Conservation (phyloP, 2,888 invertebrate species). For the Drosophila pseudotalamancana region DNA sequence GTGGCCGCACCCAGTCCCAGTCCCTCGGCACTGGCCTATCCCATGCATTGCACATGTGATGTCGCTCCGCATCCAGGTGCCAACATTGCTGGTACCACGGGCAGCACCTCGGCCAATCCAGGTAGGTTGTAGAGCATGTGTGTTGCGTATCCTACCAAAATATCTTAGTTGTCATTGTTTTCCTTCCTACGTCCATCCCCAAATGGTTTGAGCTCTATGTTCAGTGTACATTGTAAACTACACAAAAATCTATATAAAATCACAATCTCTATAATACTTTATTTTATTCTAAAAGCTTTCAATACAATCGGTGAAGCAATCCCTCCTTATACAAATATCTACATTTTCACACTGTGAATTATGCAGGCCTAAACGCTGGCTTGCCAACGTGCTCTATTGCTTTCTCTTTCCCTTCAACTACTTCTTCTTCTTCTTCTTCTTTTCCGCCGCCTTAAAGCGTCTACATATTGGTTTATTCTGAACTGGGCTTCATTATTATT, state of each 20-base stretch:
- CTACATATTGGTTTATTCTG: too few relatives aligned
- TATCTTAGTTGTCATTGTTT: constrained; percentile 29
- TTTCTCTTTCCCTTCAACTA: constrained; percentile 17
- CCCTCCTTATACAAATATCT: not conserved
- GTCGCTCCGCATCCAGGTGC: constrained; percentile 70
- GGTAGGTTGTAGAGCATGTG: constrained; percentile 85
- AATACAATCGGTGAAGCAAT: not conserved
- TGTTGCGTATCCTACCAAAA: constrained; percentile 34
- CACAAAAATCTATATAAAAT: constrained; percentile 18
- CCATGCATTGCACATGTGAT: constrained; percentile 82
- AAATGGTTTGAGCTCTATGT: constrained; percentile 31
- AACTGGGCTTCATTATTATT: not conserved
- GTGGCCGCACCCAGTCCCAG: constrained; percentile 77
- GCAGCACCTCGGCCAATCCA: constrained; percentile 67
- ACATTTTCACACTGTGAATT: constrained; percentile 35
- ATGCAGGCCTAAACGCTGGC: constrained; percentile 25
- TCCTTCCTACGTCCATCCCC: constrained; percentile 16
- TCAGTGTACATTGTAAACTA: constrained; percentile 31
- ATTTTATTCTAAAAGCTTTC: not conserved
- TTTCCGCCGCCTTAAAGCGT: too few relatives aligned
- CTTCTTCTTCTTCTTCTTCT: constrained; percentile 2
- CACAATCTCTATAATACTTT: not conserved
- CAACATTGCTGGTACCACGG: constrained; percentile 43
- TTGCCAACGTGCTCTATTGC: constrained; percentile 23
- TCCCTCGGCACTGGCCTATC: constrained; percentile 77